Base-by-base conservation (phyloP, 2,113 vertebrate genomes). In the Microtus richardsoni region DNA sequence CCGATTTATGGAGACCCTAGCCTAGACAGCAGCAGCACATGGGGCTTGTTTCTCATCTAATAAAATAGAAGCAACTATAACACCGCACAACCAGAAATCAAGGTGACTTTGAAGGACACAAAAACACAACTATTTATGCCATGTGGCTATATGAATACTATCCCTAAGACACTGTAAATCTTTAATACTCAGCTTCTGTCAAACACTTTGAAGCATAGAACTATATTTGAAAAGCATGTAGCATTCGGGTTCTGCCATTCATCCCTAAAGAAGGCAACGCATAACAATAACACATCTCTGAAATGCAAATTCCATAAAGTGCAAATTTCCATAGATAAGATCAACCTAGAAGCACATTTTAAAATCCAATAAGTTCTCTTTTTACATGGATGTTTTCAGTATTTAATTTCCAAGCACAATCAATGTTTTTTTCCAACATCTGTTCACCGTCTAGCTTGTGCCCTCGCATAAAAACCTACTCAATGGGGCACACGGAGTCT, bases 121-220 rank as follows among this genome's bases (percentile, higher is more conserved):
- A 62, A 96, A 95, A 62, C 93, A 96, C 82, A 93, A 91, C 92
- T 95, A 97, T 89, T 96, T 95, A 96, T 96, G 88, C 78, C 91
- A 94, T 26, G 26, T 91, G 78, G 68, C 91, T 95, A 64, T 39
- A 24, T 77, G 84, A 96, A 58, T 93, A 95, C 78, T 96, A 92
- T 91, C 94, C 52, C 94, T 97, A 97, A 96, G 83, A 97, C 78
- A 95, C n/a, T 85, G 95, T 91, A 94, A 84, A 75, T 93, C 93
- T 93, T 97, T 94, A 96, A 79, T 89, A 92, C 26, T 88, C 93
- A 95, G 96, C 92, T 96, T 96, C 88, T 96, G 86, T 83, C 90
- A 85, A 97, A 95, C 58, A 97, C 84, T 96, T 88, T 91, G 79
- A 97, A 97, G 92, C 94, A 88, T 30, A 93, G 70, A 96, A 93